These are phyloP conservation scores for Platysternon megacephalum DNA, from an alignment of 2,113 vertebrate species.

Conservation along the genomic window DNA sequence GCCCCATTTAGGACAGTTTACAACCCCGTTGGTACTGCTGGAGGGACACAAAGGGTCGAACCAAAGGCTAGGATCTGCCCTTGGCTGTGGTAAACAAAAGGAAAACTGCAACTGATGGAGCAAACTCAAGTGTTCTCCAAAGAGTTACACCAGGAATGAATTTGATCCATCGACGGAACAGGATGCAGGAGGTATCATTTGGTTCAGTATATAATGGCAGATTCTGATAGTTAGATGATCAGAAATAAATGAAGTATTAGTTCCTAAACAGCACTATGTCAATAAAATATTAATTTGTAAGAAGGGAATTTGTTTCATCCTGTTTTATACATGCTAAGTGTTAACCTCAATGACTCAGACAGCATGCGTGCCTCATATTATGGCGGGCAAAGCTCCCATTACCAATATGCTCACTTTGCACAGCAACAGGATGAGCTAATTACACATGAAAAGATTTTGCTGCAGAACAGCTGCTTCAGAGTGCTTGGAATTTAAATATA, in stretches of 20 bases:
- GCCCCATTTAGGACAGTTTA: background rate
- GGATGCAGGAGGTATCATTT: background rate
- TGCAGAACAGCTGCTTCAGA: background rate
- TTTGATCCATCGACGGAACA: background rate
- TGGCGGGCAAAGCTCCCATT: background rate
- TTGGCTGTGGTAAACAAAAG: background rate
- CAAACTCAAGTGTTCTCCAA: background rate
- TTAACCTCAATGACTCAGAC: background rate
- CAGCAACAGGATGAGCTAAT: background rate
- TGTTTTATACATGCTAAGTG: background rate
- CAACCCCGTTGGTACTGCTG: background rate
- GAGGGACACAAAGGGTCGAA: background rate
- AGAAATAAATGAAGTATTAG: background rate
- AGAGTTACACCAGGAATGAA: background rate
- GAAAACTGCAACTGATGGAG: background rate
- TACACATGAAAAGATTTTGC: background rate
- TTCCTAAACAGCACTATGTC: background rate
- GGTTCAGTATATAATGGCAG: background rate
- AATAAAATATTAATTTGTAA: background rate
- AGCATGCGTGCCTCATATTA: fast-evolving
- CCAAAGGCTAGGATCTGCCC: too few species aligned
- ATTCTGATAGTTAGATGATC: background rate
- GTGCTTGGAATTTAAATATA: background rate
- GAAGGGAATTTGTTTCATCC: background rate
- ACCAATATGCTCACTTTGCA: background rate